Conservation (phyloP, 2,888 invertebrate genomes). For the Patella pellucida region DNA sequence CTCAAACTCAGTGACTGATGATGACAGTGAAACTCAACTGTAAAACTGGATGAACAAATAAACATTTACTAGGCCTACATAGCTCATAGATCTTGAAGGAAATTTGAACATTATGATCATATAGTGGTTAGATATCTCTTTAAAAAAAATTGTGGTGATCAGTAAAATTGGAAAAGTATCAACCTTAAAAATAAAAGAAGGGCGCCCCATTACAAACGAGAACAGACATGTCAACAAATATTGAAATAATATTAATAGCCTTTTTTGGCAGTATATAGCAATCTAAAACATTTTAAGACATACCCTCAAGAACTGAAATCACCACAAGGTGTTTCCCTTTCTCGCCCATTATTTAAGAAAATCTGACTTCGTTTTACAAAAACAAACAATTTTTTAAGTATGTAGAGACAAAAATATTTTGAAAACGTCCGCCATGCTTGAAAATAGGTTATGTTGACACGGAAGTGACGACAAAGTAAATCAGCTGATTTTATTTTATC, state of each 20-base stretch:
- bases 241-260: not conserved
- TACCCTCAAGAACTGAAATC: conserved; percentile 68
- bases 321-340: conserved; percentile 64
- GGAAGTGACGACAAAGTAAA: conserved; percentile 48
- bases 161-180: no score
- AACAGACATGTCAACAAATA: conserved; percentile 37
- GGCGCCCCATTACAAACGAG: conserved; percentile 28
- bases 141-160: no score
- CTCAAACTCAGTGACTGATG: no score
- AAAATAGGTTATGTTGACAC: conserved; percentile 31
- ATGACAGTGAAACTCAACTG: no score
- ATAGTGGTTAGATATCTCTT: no score
- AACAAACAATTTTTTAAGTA: not conserved
- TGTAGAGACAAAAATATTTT: conserved; percentile 30
- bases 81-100: no score
- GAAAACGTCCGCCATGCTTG: conserved; percentile 64
- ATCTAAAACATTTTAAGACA: not conserved
- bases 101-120: no score
- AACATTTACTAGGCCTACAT: no score
- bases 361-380: not conserved
- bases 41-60: no score
- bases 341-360: conserved; percentile 53
- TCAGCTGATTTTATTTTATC: conserved; percentile 36
- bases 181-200: no score
- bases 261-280: not conserved